These are phyloP conservation scores for Mus spretus DNA, from an alignment of 2,797 vertebrate genomes.

Conservation along the genomic window DNA sequence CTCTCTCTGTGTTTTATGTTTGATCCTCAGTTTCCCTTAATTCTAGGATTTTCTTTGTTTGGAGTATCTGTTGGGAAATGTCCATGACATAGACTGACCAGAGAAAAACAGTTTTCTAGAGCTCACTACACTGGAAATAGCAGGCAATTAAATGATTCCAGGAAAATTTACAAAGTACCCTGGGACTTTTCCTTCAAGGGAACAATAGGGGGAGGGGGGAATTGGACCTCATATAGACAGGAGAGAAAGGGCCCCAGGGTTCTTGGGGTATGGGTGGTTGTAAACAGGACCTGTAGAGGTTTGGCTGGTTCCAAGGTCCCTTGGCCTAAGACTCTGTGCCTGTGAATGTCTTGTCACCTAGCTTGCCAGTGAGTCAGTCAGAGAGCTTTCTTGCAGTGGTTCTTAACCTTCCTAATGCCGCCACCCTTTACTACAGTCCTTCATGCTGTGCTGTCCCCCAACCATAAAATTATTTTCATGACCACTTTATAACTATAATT, in stretches of 20 bases:
- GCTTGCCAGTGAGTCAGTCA: neutral
- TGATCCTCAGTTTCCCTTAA: neutral
- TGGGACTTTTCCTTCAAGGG: neutral
- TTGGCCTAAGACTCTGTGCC: neutral
- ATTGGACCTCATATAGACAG: neutral
- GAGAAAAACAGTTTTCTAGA: constrained; percentile 37
- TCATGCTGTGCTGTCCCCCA: neutral
- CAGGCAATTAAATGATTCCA: neutral
- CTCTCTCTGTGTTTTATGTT: constrained; percentile 7
- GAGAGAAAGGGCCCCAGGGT: neutral
- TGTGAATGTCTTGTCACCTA: neutral
- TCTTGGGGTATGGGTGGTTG: neutral
- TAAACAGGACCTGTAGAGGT: neutral
- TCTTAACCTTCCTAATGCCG: neutral
- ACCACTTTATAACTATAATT: neutral
- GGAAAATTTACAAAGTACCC: neutral
- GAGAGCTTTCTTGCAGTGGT: neutral
- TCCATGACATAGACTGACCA: neutral
- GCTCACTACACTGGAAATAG: neutral
- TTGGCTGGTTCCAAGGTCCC: neutral
- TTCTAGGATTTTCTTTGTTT: neutral
- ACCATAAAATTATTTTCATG: neutral
- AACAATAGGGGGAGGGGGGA: neutral
- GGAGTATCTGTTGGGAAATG: neutral
- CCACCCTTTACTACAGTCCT: neutral